Evolutionary conservation across 37 sponge, comb jelly and placozoan genomes (phyloP).

Genomic region (Beroe forskalii): DNA sequence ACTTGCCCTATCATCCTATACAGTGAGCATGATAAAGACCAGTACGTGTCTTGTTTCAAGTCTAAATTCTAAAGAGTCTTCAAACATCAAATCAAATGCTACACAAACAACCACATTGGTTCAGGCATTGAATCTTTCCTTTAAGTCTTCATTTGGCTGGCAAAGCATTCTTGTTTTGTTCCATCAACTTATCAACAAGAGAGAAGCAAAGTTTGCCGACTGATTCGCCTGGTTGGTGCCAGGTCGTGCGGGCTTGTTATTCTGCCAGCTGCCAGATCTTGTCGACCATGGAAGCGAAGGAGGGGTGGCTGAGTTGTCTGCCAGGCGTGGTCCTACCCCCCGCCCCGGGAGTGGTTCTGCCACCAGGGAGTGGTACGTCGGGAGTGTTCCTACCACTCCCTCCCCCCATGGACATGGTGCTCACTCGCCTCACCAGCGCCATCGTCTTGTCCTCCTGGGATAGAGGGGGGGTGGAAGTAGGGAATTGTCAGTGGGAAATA

Average conservation of each 20-base stretch:
- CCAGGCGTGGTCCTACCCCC: not conserved
- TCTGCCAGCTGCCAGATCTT: not conserved
- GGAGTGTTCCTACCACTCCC: not conserved
- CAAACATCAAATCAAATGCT: no score
- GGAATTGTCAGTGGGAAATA: not conserved
- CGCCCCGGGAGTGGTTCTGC: not conserved
- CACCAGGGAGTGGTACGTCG: not conserved
- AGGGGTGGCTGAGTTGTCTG: not conserved
- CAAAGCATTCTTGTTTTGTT: not conserved
- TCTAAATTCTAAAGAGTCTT: no score
- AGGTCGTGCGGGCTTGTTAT: not conserved
- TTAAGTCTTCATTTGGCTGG: no score
- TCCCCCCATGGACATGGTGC: not conserved
- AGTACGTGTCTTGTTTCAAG: no score
- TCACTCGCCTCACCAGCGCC: not conserved
- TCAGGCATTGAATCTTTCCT: no score
- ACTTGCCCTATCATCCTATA: no score
- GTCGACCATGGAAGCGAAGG: not conserved
- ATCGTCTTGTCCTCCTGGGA: constrained; percentile 31
- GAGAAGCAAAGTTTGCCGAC: no score
- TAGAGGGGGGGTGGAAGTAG: not conserved
- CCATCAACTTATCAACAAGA: not conserved
- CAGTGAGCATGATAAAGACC: no score
- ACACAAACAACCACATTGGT: no score
- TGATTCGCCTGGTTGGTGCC: not conserved